Evolutionary conservation across 37 sponge, comb jelly and placozoan species (phyloP).

Genomic region (Agelas oroides): DNA sequence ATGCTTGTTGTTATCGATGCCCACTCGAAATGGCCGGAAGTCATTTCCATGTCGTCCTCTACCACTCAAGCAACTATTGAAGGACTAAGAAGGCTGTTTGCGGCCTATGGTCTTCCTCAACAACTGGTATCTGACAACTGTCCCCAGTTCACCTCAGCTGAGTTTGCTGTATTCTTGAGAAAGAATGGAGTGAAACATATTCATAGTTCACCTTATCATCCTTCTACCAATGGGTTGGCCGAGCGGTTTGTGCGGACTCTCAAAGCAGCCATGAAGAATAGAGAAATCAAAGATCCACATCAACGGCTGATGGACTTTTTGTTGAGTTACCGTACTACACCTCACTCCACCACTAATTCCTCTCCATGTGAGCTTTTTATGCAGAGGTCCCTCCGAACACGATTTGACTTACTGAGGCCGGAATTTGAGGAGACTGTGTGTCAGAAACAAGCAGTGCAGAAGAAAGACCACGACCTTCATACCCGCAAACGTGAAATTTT

Average conservation of each 20-base stretch:
- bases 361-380: neutral
- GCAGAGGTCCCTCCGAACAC: neutral
- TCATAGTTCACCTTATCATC: conserved; percentile 57
- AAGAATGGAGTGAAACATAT: conserved; percentile 29
- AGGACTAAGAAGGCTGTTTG: conserved; percentile 27
- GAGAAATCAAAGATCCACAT: no score
- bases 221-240: conserved; percentile 14
- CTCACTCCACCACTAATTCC: neutral
- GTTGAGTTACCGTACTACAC: neutral
- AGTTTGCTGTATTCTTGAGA: conserved; percentile 31
- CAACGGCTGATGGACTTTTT: neutral
- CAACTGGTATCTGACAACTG: conserved; percentile 8
- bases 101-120: conserved; percentile 49
- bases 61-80: conserved; percentile 12
- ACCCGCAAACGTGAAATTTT: neutral
- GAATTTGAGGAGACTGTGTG: no score
- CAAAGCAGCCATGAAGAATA: neutral
- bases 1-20: conserved; percentile 38
- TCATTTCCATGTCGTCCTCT: neutral
- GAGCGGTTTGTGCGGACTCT: conserved; percentile 53
- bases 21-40: conserved; percentile 50
- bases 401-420: neutral
- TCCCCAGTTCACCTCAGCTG: conserved; percentile 6
- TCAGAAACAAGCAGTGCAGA: no score
- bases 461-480: no score